Evolutionary conservation across 2,888 invertebrate species (phyloP), one percentile per base, ranked within the genome.

Genomic region (Polyommatus iphigenia): DNA sequence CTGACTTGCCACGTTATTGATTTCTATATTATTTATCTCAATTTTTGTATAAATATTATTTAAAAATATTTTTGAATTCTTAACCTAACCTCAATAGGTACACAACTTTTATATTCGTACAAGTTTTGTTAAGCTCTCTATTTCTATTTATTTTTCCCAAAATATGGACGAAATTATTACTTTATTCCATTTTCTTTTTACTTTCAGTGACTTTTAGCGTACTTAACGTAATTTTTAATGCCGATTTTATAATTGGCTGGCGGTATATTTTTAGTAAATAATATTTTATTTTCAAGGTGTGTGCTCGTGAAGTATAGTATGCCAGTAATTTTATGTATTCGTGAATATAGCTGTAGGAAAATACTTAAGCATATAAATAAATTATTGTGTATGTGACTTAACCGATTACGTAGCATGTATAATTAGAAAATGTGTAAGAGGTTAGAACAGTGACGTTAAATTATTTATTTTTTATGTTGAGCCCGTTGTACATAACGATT

Each of bases 381-480:
- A 85, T 86, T 88, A 87, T 85, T 87, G 89, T 91, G 89, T 90
- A 90, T 84, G 89, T 91, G 90, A 83, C 83, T 84, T 88, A 87
- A 88, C 87, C 87, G 77, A 82, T 84, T 85, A 86, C 85, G 88
- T 92, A 91, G 90, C 84, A 86, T 87, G 89, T 92, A 91, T 85
- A 89, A 87, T 89, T 90, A 91, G 88, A 90, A 89, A 89, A 89
- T 89, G 88, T 90, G 85, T 92, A 92, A 92, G 92, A 88, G 85
- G 87, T 92, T 91, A 91, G 91, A 82, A 86, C 86, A 86, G 88
- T 89, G 90, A 83, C 86, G 89, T 92, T 93, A 92, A 92, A 93
- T 94, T 93, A 94, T 94, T 93, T 94, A 94, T 94, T 93, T 91
- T 75, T 91, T 92, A 93, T 91, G 94, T 94, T 94, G 93, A 90